These are phyloP conservation scores for Saccostrea echinata DNA, from an alignment of 1,140 invertebrate species.

Conservation along the genomic window DNA sequence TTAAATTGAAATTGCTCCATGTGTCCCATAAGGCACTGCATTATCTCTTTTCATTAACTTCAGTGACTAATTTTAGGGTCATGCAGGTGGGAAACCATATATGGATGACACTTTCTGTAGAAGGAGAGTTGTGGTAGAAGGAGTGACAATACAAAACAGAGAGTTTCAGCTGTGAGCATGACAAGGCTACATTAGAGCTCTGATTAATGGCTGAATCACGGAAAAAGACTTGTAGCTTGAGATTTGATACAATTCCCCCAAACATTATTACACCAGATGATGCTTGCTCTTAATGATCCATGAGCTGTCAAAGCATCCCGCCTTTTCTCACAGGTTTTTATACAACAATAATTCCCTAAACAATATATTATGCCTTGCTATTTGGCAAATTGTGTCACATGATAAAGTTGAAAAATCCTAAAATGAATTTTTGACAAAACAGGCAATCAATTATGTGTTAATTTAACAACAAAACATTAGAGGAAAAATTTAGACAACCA, in stretches of 20 bases:
- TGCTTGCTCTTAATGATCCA: background rate
- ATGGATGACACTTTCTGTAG: no score
- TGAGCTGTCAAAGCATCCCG: background rate
- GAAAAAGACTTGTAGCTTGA: background rate
- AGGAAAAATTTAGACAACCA: background rate
- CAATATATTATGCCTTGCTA: background rate
- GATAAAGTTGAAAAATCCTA: conserved; percentile 9
- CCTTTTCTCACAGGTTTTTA: background rate
- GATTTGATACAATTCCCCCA: conserved; percentile 19
- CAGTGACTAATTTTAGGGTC: no score
- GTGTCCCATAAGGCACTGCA: no score
- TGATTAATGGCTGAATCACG: background rate
- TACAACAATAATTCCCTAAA: background rate
- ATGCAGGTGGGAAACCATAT: no score
- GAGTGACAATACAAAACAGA: background rate
- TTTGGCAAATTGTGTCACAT: conserved; percentile 28
- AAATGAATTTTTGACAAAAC: background rate
- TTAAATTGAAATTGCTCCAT: no score
- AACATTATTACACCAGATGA: background rate
- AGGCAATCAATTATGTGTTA: background rate
- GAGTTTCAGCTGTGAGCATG: background rate
- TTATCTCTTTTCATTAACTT: no score
- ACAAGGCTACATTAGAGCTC: background rate
- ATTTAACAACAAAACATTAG: background rate
- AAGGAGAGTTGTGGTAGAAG: no score